Percentiles rank a stretch among this genome's conserved stretches.
These are phyloP conservation scores for Maconellicoccus hirsutus DNA, from an alignment of 1,140 invertebrate species.

Conservation along the genomic window DNA sequence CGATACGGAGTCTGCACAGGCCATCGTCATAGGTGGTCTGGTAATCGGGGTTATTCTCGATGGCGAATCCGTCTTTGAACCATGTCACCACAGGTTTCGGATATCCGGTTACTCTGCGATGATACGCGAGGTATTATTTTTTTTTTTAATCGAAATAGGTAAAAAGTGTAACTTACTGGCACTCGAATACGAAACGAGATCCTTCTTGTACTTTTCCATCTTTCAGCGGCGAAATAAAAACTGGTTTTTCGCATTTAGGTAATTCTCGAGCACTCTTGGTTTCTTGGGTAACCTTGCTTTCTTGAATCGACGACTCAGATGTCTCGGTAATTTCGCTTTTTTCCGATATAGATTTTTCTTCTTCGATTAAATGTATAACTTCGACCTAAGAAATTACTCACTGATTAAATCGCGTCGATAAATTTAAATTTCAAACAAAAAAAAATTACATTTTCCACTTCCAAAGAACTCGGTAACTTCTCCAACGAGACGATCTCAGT, in stretches of 20 bases:
- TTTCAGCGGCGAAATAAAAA: slow-evolving; percentile 49
- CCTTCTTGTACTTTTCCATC: slow-evolving; percentile 64
- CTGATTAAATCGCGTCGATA: too few relatives aligned
- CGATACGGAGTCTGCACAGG: slow-evolving; percentile 53
- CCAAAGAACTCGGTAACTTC: background rate
- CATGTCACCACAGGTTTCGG: slow-evolving; percentile 49
- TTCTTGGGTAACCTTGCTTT: background rate
- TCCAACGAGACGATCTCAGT: background rate
- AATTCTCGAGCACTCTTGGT: background rate
- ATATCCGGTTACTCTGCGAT: slow-evolving; percentile 40
- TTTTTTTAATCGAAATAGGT: too few relatives aligned
- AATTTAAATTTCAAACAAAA: background rate
- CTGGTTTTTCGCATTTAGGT: slow-evolving; percentile 33
- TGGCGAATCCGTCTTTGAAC: slow-evolving; percentile 58
- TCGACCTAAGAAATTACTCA: slow-evolving; percentile 15
- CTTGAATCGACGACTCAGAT: background rate
- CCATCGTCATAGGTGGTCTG: slow-evolving; percentile 43
- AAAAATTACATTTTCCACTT: background rate
- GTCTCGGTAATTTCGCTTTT: background rate
- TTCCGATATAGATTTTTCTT: background rate
- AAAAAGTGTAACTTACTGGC: slow-evolving; percentile 39
- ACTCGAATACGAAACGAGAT: slow-evolving; percentile 51
- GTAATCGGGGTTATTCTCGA: slow-evolving; percentile 55
- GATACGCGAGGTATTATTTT: too few relatives aligned
- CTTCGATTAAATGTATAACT: slow-evolving; percentile 1